Conservation (phyloP, 2,888 invertebrate genomes). For the Aethes cnicana region DNA sequence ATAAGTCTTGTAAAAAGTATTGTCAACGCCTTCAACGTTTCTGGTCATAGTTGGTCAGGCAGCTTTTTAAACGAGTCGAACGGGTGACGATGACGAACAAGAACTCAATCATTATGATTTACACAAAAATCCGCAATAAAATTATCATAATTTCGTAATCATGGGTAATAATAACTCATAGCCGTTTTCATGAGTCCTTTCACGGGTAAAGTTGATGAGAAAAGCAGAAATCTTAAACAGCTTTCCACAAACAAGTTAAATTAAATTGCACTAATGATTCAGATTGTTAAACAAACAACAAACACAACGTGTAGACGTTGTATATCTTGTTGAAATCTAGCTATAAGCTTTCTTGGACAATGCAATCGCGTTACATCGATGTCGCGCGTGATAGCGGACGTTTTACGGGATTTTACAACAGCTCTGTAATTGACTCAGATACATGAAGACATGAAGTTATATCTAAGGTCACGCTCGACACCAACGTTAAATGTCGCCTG, state of each 20-base stretch:
- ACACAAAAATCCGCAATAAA: slow-evolving; percentile 1
- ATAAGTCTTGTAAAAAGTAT: slow-evolving; percentile 5
- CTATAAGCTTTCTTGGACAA: slow-evolving; percentile 12
- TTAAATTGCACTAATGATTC: no score
- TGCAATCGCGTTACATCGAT: slow-evolving; percentile 9
- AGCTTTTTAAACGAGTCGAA: slow-evolving; percentile 23
- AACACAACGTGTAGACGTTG: no score
- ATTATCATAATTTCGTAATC: slow-evolving; percentile 14
- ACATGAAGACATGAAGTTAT: slow-evolving; percentile 24
- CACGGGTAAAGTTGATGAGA: no score
- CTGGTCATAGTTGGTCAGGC: slow-evolving; percentile 10
- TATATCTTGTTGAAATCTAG: no score
- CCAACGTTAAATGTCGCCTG: slow-evolving; percentile 11
- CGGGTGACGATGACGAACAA: slow-evolving; percentile 22
- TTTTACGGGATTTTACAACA: slow-evolving; percentile 23
- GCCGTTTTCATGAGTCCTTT: slow-evolving; percentile 6
- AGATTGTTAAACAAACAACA: no score
- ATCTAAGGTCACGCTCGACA: slow-evolving; percentile 26
- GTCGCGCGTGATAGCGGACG: slow-evolving; percentile 20
- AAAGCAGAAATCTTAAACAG: no score
- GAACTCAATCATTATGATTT: slow-evolving; percentile 10
- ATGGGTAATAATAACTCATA: slow-evolving; percentile 6
- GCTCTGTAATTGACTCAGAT: slow-evolving; percentile 22
- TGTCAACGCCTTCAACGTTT: slow-evolving; percentile 15
- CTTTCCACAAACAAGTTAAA: no score